phyloP scores from a whole-genome alignment of 2,797 vertebrate genomes.

The Cottoperca gobio region DNA sequence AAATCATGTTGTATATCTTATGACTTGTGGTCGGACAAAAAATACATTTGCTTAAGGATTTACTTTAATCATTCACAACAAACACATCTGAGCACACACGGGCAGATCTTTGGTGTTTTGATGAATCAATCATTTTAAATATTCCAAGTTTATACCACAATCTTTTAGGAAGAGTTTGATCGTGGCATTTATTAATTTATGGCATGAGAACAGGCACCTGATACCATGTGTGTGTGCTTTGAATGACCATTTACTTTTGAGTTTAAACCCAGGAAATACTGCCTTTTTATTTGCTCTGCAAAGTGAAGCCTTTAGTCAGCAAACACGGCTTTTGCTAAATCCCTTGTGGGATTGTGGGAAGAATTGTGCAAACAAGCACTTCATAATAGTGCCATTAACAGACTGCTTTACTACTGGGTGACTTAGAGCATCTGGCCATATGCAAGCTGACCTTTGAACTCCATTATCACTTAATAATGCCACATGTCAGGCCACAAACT shows the following conservation, averaged over 20 bases:
- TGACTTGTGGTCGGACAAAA: too few species aligned
- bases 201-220: neutral
- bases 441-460: constrained; percentile 50
- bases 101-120: constrained; percentile 30
- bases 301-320: constrained; percentile 49
- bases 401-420: constrained; percentile 23
- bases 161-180: neutral
- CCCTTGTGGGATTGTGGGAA: constrained; percentile 26
- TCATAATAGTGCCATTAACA: constrained; percentile 39
- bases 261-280: constrained; percentile 24
- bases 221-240: neutral
- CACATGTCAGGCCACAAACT: constrained; percentile 22
- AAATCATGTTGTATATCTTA: too few species aligned
- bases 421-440: constrained; percentile 29
- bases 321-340: constrained; percentile 59
- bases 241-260: constrained; percentile 18
- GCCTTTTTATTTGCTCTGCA: constrained; percentile 44
- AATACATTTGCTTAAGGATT: constrained; percentile 45
- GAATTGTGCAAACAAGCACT: constrained; percentile 45
- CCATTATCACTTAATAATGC: constrained; percentile 39
- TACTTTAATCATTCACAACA: constrained; percentile 42
- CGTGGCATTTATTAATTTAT: neutral
- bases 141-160: constrained; percentile 17
- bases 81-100: constrained; percentile 4
- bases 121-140: constrained; percentile 26